Conservation (phyloP, 92 coral and sea anemone species). For the Scolanthus callimorphus region DNA sequence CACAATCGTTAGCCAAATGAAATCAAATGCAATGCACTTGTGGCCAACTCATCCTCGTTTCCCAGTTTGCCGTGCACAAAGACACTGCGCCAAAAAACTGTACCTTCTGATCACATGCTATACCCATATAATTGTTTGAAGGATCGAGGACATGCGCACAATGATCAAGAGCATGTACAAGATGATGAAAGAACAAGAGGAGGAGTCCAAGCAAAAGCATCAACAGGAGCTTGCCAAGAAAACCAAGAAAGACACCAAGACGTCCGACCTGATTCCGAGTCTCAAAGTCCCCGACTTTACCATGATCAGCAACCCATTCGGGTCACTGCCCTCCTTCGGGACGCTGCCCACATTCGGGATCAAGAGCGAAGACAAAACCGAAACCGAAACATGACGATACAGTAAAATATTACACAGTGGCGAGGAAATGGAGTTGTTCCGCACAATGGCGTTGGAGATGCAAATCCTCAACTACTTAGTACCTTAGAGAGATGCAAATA, state of each 20-base stretch:
- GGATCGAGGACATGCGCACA: conserved; percentile 22
- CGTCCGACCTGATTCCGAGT: background rate
- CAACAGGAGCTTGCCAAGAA: conserved; percentile 2
- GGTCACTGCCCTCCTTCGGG: background rate
- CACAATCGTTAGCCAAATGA: no score
- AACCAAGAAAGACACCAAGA: background rate
- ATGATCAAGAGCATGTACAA: conserved; percentile 31
- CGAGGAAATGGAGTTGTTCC: no score
- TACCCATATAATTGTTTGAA: background rate
- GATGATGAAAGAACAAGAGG: conserved; percentile 40
- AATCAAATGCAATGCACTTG: no score
- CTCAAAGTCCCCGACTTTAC: no score
- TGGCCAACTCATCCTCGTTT: no score
- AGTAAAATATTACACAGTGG: background rate
- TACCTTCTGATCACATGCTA: no score
- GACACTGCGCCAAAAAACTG: no score
- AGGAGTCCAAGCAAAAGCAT: no score
- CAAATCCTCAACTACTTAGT: no score
- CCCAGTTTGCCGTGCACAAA: no score
- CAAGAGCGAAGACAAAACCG: background rate
- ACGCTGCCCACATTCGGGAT: background rate
- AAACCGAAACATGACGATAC: background rate
- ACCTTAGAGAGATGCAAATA: no score
- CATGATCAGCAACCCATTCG: background rate
- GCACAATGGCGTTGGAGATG: no score